phyloP scores from a whole-genome alignment of 2,888 invertebrate species.

The Tolmerus cingulatus region DNA sequence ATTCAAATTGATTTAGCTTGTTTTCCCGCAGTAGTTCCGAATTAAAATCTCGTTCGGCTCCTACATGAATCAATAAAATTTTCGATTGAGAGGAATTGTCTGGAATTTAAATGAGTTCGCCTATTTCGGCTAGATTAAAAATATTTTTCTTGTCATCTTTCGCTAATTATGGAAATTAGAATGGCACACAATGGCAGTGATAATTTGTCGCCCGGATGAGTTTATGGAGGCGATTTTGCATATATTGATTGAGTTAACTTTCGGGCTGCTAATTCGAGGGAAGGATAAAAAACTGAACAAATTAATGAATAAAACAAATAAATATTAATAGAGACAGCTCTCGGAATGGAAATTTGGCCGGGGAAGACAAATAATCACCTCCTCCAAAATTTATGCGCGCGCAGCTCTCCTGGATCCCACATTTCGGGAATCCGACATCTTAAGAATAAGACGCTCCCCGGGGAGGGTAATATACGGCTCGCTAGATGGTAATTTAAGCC shows the following conservation, averaged over 20 bases:
- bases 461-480: conserved; percentile 14
- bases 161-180: not conserved
- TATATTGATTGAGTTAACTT: not conserved
- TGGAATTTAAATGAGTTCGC: not conserved
- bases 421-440: not conserved
- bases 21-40: not conserved
- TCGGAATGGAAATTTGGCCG: not conserved
- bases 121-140: not conserved
- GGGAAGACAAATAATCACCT: not conserved
- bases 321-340: not conserved
- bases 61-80: not conserved
- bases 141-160: not conserved
- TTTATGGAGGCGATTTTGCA: not conserved
- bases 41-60: not conserved
- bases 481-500: conserved; percentile 19
- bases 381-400: not conserved
- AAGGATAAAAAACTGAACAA: not conserved
- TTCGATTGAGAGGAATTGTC: not conserved
- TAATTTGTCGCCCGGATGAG: not conserved
- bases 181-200: not conserved
- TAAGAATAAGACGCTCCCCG: not conserved
- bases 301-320: not conserved
- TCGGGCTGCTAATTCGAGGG: not conserved
- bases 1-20: not conserved
- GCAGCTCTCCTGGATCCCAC: not conserved